Conservation (phyloP, 2,888 invertebrate genomes). For the Drosophila cyrtoloma region DNA sequence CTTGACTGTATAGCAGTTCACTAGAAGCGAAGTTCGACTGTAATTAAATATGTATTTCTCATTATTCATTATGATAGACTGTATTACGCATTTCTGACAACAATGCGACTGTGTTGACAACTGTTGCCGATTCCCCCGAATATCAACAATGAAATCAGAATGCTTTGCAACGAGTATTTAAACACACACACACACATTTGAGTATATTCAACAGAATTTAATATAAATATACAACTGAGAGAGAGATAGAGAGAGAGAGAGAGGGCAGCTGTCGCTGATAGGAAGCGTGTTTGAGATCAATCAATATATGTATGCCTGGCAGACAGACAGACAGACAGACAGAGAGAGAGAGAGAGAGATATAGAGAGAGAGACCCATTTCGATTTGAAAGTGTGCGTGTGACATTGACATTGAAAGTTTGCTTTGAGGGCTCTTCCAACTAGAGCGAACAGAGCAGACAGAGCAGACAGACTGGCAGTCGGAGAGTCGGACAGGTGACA, state of each 20-base stretch:
- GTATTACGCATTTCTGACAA: constrained; percentile 30
- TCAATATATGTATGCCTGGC: constrained; percentile 15
- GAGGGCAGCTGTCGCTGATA: constrained; percentile 19
- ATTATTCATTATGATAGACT: constrained; percentile 22
- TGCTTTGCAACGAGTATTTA: constrained; percentile 18
- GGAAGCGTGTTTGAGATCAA: constrained; percentile 29
- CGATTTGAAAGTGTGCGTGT: constrained; percentile 30
- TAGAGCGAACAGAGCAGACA: background rate
- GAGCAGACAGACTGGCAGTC: background rate
- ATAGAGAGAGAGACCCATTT: background rate
- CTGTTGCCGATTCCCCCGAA: constrained; percentile 45
- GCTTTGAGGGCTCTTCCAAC: constrained; percentile 8
- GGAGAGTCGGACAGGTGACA: constrained; percentile 25
- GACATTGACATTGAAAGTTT: constrained; percentile 66
- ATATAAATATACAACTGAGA: background rate
- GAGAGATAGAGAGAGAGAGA: background rate
- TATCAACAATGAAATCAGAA: constrained; percentile 58
- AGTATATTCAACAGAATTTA: constrained; percentile 10
- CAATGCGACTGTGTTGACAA: constrained; percentile 40
- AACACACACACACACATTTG: constrained; percentile 6
- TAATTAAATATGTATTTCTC: constrained; percentile 11
- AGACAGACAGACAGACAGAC: background rate
- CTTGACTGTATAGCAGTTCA: background rate
- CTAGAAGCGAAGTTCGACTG: constrained; percentile 5
- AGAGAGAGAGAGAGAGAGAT: background rate